Conservation (phyloP, 2,113 vertebrate genomes). For the Cygnus buccinator region DNA sequence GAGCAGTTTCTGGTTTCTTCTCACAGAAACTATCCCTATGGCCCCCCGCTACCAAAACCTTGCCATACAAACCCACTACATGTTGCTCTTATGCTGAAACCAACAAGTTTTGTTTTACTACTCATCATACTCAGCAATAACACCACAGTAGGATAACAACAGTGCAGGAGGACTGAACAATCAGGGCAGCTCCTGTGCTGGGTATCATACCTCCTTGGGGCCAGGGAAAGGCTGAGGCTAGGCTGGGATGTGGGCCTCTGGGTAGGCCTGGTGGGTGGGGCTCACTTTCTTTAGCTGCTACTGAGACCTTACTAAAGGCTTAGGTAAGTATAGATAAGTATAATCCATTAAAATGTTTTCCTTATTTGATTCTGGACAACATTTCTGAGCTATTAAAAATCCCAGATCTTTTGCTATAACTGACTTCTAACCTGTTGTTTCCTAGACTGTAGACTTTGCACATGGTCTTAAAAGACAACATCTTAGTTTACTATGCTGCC, state of each 20-base stretch:
- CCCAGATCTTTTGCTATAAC: background rate
- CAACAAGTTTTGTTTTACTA: background rate
- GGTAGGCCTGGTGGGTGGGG: fast-evolving
- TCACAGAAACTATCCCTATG: too few species aligned
- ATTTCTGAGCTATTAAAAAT: background rate
- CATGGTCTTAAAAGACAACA: background rate
- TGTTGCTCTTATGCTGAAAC: background rate
- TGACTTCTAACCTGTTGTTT: background rate
- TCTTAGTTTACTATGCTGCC: background rate
- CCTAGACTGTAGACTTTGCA: background rate
- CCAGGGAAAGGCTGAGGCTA: fast-evolving
- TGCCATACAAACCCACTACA: too few species aligned
- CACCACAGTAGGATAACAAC: background rate
- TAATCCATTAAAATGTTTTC: background rate
- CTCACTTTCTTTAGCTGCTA: background rate
- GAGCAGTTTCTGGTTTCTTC: too few species aligned
- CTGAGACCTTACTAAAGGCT: background rate
- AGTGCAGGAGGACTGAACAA: background rate
- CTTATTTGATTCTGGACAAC: background rate
- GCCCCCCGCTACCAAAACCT: too few species aligned
- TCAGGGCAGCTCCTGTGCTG: background rate
- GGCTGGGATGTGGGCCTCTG: fast-evolving
- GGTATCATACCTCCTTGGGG: fast-evolving
- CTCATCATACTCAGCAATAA: background rate
- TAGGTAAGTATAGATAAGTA: background rate